Conservation (phyloP, 2,797 vertebrate species). For the Yasuhikotakia modesta region DNA sequence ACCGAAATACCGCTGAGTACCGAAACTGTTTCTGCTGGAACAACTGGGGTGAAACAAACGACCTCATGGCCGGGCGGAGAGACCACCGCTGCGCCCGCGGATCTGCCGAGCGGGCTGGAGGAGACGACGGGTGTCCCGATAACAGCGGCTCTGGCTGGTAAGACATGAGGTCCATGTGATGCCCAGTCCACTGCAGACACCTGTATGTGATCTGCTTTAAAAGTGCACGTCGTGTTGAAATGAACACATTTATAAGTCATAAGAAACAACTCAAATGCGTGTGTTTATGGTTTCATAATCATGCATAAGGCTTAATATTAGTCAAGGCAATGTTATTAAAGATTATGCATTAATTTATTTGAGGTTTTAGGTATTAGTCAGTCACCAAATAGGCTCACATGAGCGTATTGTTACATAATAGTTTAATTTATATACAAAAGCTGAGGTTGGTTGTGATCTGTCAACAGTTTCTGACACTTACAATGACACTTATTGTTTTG, state of each 20-base stretch:
- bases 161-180: slow-evolving; percentile 62
- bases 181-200: background rate
- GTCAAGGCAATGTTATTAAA: background rate
- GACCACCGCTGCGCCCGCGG: slow-evolving; percentile 34
- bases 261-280: background rate
- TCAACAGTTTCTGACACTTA: no score
- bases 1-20: slow-evolving; percentile 54
- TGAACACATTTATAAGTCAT: background rate
- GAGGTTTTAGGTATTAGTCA: no score
- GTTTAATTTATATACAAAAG: no score
- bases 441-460: no score
- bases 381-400: no score
- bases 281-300: background rate
- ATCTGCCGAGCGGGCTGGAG: slow-evolving; percentile 58
- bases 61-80: slow-evolving; percentile 22
- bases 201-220: background rate
- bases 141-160: slow-evolving; percentile 66
- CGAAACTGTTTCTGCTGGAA: slow-evolving; percentile 40
- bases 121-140: slow-evolving; percentile 55
- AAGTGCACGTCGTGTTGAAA: background rate
- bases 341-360: no score
- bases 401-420: no score
- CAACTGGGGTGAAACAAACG: slow-evolving; percentile 42
- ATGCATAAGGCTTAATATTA: background rate
- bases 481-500: background rate